Evolutionary conservation across 92 coral and sea anemone species (phyloP), one percentile per base, ranked within the genome.

Genomic region (Heteractis magnifica): DNA sequence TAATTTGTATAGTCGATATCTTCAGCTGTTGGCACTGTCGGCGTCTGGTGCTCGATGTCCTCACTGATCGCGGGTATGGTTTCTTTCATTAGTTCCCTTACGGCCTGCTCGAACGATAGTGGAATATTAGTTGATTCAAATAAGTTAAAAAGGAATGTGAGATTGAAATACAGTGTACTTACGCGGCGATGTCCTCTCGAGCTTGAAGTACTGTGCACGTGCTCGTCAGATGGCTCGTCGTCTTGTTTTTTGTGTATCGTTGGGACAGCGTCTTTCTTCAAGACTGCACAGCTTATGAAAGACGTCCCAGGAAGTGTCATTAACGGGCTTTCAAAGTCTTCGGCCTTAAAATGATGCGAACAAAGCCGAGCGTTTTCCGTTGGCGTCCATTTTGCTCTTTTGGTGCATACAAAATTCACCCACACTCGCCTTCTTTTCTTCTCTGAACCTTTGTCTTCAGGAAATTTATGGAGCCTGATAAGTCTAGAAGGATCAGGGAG

Each of bases 271-370:
- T 77, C 75, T 11, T 56, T 81, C 59, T 74, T 72, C 70, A 81
- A 53, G 52, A 72, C 75, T 53, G 16, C 15, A n/a, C 79, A 84
- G 51, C 82, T 48, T 60, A 18, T 73, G 84, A 87, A 77, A 52
- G 83, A 59, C 16, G 88, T 83, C n/a, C 87, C 87, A 65, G 80
- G 84, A 16, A 87, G 62, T 4, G 88, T 44, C 9, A 72, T 19
- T 49, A 83, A 87, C 8, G 79, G 84, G n/a, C 87, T 83, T 52
- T 86, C 86, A 86, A 86, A 83, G 62, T 80, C 85, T 20, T 86
- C 81, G 9, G 82, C 70, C 48, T 72, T 26, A 71, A 87, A 87
- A 62, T 77, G 87, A 78, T 65, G 64, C 19, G 90, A 87, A 83
- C 83, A 87, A 56, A 87, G 90, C 75, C 65, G 77, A 72, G 90